phyloP scores from a whole-genome alignment of 2,797 vertebrate genomes.

The Amphiprion clarkii region DNA sequence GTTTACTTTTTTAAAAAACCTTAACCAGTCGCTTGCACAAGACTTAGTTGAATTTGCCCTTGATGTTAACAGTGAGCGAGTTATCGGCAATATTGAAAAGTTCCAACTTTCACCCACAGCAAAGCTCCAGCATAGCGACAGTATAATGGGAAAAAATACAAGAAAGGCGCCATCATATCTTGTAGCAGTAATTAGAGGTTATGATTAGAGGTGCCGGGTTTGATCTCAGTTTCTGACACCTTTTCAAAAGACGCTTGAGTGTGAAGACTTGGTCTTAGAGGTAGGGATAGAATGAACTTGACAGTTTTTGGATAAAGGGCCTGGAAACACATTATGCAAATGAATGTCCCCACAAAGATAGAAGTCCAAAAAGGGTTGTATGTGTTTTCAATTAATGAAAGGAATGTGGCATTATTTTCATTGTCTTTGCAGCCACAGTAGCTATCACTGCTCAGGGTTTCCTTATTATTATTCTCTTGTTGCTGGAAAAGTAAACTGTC shows the following conservation, averaged over 20 bases:
- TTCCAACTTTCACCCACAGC: no score
- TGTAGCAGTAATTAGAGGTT: no score
- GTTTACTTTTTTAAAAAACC: background rate
- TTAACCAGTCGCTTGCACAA: no score
- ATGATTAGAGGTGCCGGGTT: no score
- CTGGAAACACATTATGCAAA: background rate
- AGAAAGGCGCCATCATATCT: no score
- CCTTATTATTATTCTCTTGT: background rate
- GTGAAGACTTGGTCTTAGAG: no score
- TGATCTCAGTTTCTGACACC: no score
- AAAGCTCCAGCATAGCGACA: no score
- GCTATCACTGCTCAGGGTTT: conserved; percentile 4
- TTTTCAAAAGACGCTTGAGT: background rate
- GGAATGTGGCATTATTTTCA: background rate
- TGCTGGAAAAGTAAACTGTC: background rate
- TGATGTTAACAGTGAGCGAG: no score
- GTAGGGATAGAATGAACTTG: background rate
- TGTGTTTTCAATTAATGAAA: conserved; percentile 1
- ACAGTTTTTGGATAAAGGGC: background rate
- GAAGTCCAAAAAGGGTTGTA: background rate
- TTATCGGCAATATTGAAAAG: no score
- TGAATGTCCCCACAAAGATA: conserved; percentile 5
- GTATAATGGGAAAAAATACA: no score
- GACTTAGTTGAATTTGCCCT: no score
- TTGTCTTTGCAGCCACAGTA: conserved; percentile 4